Conservation (phyloP, 1,140 invertebrate genomes). For the Achroia grisella region DNA sequence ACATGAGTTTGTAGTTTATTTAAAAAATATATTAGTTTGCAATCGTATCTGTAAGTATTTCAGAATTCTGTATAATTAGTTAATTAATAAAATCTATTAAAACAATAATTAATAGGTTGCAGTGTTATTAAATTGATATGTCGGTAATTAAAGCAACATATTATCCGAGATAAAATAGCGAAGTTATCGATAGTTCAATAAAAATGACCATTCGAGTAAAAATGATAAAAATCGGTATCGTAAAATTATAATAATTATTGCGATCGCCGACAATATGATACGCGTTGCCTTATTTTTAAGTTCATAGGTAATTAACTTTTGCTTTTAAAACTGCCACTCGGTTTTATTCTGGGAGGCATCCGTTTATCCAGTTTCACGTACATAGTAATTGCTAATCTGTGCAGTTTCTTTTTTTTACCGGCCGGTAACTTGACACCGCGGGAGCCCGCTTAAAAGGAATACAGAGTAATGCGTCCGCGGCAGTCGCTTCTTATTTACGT, state of each 20-base stretch:
- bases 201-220: no score
- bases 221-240: background rate
- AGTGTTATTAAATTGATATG: no score
- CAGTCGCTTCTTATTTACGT: conserved; percentile 47
- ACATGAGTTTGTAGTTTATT: no score
- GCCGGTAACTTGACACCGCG: conserved; percentile 40
- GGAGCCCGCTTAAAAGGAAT: conserved; percentile 48
- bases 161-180: no score
- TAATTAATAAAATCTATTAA: no score
- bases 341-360: background rate
- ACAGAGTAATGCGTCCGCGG: conserved; percentile 52
- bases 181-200: no score
- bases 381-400: conserved; percentile 23
- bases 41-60: no score
- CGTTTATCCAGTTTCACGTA: background rate
- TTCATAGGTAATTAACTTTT: background rate
- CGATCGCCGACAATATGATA: conserved; percentile 8
- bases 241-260: conserved; percentile 20
- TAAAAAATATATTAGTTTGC: no score
- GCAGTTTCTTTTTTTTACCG: conserved; percentile 29
- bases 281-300: background rate
- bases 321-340: background rate
- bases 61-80: no score
- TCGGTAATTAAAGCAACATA: no score
- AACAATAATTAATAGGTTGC: no score